Conservation (phyloP, 2,113 vertebrate genomes). For the Sprattus sprattus region DNA sequence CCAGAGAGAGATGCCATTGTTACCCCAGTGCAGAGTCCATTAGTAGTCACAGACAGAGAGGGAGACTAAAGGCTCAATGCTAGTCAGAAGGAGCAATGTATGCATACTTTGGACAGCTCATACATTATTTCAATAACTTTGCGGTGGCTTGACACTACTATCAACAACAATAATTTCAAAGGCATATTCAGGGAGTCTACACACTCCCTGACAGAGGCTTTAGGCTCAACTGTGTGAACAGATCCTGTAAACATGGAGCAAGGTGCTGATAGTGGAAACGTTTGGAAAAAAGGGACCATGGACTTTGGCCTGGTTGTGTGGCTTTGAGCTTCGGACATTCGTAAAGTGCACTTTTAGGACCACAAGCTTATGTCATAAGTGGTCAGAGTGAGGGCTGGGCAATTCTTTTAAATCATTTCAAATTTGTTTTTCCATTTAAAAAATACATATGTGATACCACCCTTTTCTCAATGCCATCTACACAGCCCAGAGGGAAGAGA, state of each 20-base stretch:
- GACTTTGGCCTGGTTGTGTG: not conserved
- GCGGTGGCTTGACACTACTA: not conserved
- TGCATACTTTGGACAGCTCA: not conserved
- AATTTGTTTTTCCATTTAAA: not conserved
- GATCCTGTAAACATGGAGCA: not conserved
- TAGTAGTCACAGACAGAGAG: not conserved
- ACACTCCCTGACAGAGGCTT: not conserved
- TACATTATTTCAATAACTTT: not conserved
- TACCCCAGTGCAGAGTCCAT: slow-evolving; percentile 28
- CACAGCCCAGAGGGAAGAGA: no score
- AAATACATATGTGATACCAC: not conserved
- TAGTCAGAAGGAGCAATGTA: not conserved
- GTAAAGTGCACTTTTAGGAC: not conserved
- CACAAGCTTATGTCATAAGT: no score
- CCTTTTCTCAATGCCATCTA: not conserved
- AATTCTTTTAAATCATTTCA: no score
- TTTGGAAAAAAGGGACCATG: not conserved
- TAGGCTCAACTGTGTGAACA: not conserved
- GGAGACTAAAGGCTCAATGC: not conserved
- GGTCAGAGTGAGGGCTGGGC: no score
- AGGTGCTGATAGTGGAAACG: not conserved
- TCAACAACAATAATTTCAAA: not conserved
- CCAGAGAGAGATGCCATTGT: slow-evolving; percentile 32
- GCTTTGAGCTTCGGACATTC: not conserved
- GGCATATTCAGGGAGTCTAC: no score